These are phyloP conservation scores for rabbit (Oryctolagus cuniculus) DNA, from an alignment of 2,113 vertebrate genomes.

Conservation along the genomic window DNA sequence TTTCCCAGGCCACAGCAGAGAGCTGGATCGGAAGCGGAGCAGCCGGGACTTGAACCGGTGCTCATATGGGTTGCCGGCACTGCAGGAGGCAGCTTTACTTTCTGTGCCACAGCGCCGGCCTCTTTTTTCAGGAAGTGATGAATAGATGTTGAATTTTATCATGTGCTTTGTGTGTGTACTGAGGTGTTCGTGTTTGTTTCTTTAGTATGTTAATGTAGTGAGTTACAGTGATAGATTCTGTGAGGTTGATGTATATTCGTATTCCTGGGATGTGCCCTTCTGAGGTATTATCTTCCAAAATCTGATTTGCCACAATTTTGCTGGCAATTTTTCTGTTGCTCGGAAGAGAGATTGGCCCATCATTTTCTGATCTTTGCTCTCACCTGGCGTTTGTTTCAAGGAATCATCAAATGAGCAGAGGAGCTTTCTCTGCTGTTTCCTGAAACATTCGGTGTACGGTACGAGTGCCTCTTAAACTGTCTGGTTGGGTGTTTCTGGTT, in stretches of 20 bases:
- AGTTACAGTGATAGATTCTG: neutral
- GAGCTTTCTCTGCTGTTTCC: slow-evolving; percentile 47
- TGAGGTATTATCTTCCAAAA: neutral
- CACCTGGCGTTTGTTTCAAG: slow-evolving; percentile 32
- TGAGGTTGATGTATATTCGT: neutral
- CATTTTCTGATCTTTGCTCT: slow-evolving; percentile 61
- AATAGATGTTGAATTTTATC: neutral
- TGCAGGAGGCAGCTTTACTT: no score
- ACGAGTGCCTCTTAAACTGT: slow-evolving; percentile 67
- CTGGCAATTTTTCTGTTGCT: slow-evolving; percentile 43
- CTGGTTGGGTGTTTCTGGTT: neutral
- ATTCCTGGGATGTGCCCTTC: neutral
- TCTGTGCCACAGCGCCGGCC: no score
- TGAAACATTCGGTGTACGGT: slow-evolving; percentile 46
- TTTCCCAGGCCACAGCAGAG: no score
- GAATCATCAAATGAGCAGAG: slow-evolving; percentile 59
- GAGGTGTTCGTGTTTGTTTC: neutral
- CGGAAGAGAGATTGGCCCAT: slow-evolving; percentile 30
- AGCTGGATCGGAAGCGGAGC: no score
- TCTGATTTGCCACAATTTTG: slow-evolving; percentile 39
- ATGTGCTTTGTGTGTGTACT: neutral
- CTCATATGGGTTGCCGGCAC: no score
- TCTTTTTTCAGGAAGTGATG: no score
- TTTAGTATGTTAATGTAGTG: neutral
- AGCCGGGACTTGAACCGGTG: no score